A percentile compares a stretch with the other conserved stretches of the same genome.
phyloP scores from a whole-genome alignment of 2,113 vertebrate species.

The Ophthalmolycus amberensis region DNA sequence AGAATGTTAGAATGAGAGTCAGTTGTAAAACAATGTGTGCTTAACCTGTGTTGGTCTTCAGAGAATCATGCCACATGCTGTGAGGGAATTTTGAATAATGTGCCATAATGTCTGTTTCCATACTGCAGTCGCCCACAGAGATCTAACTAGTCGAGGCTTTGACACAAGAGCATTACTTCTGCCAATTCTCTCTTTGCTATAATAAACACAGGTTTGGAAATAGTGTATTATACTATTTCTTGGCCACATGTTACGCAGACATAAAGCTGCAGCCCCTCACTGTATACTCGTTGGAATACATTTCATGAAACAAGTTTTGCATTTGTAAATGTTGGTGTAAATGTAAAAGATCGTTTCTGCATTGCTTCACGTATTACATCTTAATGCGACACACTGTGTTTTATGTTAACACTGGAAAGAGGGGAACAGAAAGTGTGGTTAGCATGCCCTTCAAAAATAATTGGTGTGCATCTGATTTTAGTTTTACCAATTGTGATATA shows the following conservation, averaged over 20 bases:
- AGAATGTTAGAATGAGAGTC: slow-evolving; percentile 31
- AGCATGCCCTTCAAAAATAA: not conserved
- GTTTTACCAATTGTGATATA: not conserved
- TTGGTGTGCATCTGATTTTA: not conserved
- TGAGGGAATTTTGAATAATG: slow-evolving; percentile 32
- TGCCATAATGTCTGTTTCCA: slow-evolving; percentile 19
- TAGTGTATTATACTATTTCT: not conserved
- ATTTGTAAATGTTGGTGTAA: not conserved
- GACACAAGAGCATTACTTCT: slow-evolving; percentile 1
- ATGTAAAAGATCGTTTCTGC: not conserved
- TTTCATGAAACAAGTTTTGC: not conserved
- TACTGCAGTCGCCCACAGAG: not conserved
- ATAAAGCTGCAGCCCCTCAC: not conserved
- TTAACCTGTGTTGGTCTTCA: slow-evolving; percentile 17
- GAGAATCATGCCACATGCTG: slow-evolving; percentile 35
- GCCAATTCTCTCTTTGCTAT: slow-evolving; percentile 6
- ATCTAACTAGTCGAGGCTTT: not conserved
- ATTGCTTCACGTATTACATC: not conserved
- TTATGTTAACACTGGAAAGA: not conserved
- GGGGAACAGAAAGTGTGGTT: not conserved
- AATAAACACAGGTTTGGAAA: slow-evolving; percentile 30
- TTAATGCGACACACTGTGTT: not conserved
- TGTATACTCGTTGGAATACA: not conserved
- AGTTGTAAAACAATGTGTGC: slow-evolving; percentile 54
- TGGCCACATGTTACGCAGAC: slow-evolving; percentile 2